Base-by-base conservation (phyloP, 2,113 vertebrate species). In the Macrotus californicus region DNA sequence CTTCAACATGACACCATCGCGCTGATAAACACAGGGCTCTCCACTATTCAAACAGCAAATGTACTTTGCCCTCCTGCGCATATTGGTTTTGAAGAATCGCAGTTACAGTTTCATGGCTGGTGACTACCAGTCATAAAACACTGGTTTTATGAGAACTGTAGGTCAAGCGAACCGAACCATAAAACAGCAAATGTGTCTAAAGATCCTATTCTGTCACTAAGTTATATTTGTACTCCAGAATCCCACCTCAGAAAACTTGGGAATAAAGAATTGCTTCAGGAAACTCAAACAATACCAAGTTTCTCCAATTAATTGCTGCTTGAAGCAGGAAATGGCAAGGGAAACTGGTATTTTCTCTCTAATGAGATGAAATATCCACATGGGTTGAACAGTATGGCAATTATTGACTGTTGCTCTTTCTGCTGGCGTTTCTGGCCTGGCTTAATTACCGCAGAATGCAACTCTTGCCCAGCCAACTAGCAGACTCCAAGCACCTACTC, bases 131-230 rank as follows among this genome's bases (percentile, higher is more conserved):
- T 89, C 67, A 83, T 76, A 96, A 97, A 93, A 3, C 4, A 85
- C 26, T 0, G 69, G 7, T 43, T 52, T 95, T 96, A 76, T 87
- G 72, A 92, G 36, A 82, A 90, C 29, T 90, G 64, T 52, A 59
- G 84, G 36, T 92, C 77, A 98, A 87, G 83, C 72, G 56, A 87
- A 96, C 26, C 81, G 70, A 97, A 91, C 69, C 80, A 70, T 72
- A 61, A 94, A 95, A 85, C 2, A 72, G 31, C 80, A 93, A 77
- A 84, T 82, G 64, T 95, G 85, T 97, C 59, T 64, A n/a, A 94
- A 85, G 43, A 89, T 89, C n/a, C 8, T n/a, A 72, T 89, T 54
- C 24, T 87, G 56, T 61, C 73, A 43, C 29, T 56, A 66, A 46
- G 81, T 75, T 70, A 64, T 24, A 67, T 54, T 87, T 79, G 6